These are phyloP conservation scores for Dipodomys spectabilis DNA, from an alignment of 2,113 vertebrate genomes.

Conservation along the genomic window DNA sequence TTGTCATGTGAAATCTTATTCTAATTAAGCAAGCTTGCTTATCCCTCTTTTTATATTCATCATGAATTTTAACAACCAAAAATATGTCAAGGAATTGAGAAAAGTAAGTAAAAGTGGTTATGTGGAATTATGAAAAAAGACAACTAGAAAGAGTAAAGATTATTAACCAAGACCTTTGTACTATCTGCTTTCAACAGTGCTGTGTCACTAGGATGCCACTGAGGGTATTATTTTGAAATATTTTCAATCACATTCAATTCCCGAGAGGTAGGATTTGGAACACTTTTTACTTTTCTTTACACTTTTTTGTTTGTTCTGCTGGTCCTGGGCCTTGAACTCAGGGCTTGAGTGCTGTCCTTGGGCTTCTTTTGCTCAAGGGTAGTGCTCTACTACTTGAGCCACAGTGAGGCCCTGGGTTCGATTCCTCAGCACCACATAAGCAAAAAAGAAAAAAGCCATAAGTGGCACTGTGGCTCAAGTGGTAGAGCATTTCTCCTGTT, in stretches of 20 bases:
- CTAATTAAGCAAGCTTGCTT: not conserved
- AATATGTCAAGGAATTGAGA: not conserved
- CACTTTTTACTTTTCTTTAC: not conserved
- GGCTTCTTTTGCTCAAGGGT: no score
- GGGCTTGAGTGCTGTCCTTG: no score
- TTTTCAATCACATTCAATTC: not conserved
- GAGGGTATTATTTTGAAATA: not conserved
- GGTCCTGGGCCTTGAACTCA: no score
- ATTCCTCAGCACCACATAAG: no score
- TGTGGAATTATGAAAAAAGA: not conserved
- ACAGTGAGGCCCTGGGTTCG: no score
- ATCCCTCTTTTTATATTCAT: constrained; percentile 1
- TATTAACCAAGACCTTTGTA: not conserved
- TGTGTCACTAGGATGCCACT: not conserved
- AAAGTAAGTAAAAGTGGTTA: not conserved
- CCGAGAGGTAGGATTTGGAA: not conserved
- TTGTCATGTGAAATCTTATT: not conserved
- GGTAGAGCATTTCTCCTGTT: no score
- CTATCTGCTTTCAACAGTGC: not conserved
- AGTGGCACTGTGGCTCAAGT: no score
- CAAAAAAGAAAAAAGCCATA: no score
- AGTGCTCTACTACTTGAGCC: no score
- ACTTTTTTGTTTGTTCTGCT: no score
- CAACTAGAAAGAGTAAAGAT: not conserved
- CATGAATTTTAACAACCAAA: constrained; percentile 38